phyloP scores from a whole-genome alignment of 2,113 vertebrate genomes.

The Psammodynastes pulverulentus region DNA sequence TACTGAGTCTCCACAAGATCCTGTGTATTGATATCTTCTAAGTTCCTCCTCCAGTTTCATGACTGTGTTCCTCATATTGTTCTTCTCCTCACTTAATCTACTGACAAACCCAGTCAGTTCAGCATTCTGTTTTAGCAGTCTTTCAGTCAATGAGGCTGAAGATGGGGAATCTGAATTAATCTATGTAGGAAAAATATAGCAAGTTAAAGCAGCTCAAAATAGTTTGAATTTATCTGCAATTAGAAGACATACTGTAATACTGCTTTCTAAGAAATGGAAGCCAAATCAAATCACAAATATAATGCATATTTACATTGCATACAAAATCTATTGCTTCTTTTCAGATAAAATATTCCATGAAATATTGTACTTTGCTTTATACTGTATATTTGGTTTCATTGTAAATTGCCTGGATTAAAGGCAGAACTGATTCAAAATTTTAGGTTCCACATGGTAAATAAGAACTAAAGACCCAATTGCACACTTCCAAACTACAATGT shows the following conservation, averaged over 20 bases:
- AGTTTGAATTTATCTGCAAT: not conserved
- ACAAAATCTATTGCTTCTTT: not conserved
- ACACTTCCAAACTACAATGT: not conserved
- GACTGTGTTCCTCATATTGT: constrained; percentile 84
- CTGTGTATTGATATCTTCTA: constrained; percentile 69
- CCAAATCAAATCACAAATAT: not conserved
- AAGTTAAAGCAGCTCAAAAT: not conserved
- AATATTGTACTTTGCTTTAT: not conserved
- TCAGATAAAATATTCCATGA: not conserved
- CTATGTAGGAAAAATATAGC: constrained; percentile 41
- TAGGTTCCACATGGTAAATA: not conserved
- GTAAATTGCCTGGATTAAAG: not conserved
- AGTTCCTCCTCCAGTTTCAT: constrained; percentile 86
- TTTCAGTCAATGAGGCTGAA: constrained; percentile 79
- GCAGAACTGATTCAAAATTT: not conserved
- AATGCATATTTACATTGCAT: not conserved
- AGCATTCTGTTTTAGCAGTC: constrained; percentile 88
- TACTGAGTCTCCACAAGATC: constrained; percentile 67
- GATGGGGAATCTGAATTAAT: constrained; percentile 67
- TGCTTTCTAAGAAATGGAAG: not conserved
- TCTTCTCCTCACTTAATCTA: constrained; percentile 92
- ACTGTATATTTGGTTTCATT: not conserved
- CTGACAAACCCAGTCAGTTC: constrained; percentile 91
- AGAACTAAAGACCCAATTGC: not conserved
- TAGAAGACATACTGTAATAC: not conserved